phyloP scores from a whole-genome alignment of 2,113 vertebrate species.

The Gasterosteus nipponicus region DNA sequence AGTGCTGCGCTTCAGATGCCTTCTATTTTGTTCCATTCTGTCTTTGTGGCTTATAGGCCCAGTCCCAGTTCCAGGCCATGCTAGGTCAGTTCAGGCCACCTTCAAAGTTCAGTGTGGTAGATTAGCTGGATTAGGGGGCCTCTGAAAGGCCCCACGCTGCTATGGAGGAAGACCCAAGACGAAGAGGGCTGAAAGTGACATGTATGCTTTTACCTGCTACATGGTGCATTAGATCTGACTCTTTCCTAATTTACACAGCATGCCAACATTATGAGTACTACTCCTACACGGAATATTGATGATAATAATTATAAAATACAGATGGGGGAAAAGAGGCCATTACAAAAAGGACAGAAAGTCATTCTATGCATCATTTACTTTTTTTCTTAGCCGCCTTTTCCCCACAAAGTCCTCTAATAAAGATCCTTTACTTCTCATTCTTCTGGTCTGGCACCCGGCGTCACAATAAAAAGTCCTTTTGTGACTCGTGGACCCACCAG shows the following conservation, averaged over 20 bases:
- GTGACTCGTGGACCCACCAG: conserved; percentile 54
- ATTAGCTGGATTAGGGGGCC: conserved; percentile 95
- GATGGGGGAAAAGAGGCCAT: not conserved
- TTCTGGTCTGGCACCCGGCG: conserved; percentile 33
- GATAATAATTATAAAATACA: conserved; percentile 3
- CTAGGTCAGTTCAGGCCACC: conserved; percentile 86
- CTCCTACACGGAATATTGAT: not conserved
- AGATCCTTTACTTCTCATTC: conserved; percentile 41
- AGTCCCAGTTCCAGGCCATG: conserved; percentile 70
- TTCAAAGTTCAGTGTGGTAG: conserved; percentile 92
- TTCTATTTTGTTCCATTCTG: conserved; percentile 37
- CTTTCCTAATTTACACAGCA: conserved; percentile 17
- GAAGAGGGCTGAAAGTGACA: conserved; percentile 87
- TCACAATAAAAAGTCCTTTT: conserved; percentile 39
- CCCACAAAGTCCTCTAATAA: conserved; percentile 1
- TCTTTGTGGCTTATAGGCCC: conserved; percentile 45
- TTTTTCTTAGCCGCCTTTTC: not conserved
- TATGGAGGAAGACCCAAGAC: conserved; percentile 89
- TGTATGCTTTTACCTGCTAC: conserved; percentile 84
- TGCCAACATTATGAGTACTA: conserved; percentile 12
- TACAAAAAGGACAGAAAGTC: not conserved
- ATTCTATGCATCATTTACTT: conserved; percentile 29
- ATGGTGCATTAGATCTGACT: conserved; percentile 40
- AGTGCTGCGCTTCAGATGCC: conserved; percentile 17
- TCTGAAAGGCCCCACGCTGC: conserved; percentile 91